Evolutionary conservation across 2,888 invertebrate genomes (phyloP), one percentile per base, ranked within the genome.

Genomic region (Hirtodrosophila confusa): DNA sequence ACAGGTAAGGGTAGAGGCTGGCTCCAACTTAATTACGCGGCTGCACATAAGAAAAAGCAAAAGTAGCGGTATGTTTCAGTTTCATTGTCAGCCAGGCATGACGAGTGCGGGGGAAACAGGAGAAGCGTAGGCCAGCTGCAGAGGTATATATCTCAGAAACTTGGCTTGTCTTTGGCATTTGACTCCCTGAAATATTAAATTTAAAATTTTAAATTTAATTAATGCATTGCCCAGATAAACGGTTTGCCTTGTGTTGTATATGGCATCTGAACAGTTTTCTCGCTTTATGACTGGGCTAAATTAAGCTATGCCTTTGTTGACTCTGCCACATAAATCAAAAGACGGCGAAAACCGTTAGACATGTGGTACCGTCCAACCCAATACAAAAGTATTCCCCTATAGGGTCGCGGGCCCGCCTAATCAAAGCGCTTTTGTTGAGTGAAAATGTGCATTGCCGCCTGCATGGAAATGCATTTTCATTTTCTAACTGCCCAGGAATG

Each of bases 11-110:
- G 9, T 11, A 47, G 45, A 55, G 61, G 50, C 69, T 54, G 63
- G 39, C 48, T 44, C 36, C 62, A 62, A 64, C 75, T 80, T 76
- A 73, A 86, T 83, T 82, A 82, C 73, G 61, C 57, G 77, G 54
- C 41, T 77, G 61, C 77, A 75, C 55, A 75, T 58, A 6, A 57
- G 43, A 54, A 73, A 87, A 79, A 80, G 80, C 82, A 85, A 85
- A 87, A 88, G 75, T 87, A 88, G 78, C 83, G 83, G 80, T 74
- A 74, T 85, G 61, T 80, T 82, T 87, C 70, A 60, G 76, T 79
- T 85, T 85, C 78, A 77, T 63, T 78, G 68, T 57, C 79, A 79
- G 63, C 79, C 72, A 67, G 53, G 64, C 83, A 61, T 65, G 58
- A 70, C 77, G 47, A 23, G 7, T 27, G 9, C 33, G 31, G 31